Percentiles rank a stretch among this genome's conserved stretches.
Evolutionary conservation across 2,888 invertebrate genomes (phyloP).

Genomic region (Dysmachus trigonus): DNA sequence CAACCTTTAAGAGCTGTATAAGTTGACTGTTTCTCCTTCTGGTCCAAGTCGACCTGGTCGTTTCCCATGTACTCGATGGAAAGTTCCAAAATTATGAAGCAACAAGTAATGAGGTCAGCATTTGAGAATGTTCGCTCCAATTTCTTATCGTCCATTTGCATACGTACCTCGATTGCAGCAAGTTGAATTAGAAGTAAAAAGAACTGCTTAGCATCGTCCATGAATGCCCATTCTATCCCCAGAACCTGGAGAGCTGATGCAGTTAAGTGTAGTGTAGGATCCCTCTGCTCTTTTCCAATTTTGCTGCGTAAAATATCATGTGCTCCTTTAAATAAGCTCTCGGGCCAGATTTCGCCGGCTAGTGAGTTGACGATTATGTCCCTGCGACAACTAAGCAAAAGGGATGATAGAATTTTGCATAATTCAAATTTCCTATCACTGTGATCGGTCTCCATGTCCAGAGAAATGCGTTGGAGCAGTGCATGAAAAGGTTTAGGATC

Average conservation of each 20-base stretch:
- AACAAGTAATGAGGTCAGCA: conserved; percentile 81
- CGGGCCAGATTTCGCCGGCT: conserved; percentile 81
- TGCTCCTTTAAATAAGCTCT: conserved; percentile 82
- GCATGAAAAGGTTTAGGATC: conserved; percentile 83
- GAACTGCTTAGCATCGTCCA: conserved; percentile 81
- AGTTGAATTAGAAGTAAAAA: conserved; percentile 86
- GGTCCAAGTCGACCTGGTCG: conserved; percentile 84
- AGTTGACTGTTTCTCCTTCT: conserved; percentile 89
- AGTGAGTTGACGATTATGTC: conserved; percentile 72
- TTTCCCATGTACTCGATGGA: conserved; percentile 82
- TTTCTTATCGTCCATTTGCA: conserved; percentile 89
- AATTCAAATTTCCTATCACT: conserved; percentile 90
- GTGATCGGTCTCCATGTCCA: conserved; percentile 89
- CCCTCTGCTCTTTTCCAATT: conserved; percentile 86
- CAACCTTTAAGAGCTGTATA: conserved; percentile 91
- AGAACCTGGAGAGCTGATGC: conserved; percentile 82
- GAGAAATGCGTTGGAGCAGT: conserved; percentile 81
- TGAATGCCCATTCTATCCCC: conserved; percentile 85
- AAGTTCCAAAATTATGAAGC: conserved; percentile 82
- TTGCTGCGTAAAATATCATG: conserved; percentile 86
- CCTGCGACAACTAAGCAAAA: conserved; percentile 78
- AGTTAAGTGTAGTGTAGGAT: conserved; percentile 85
- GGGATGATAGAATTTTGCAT: conserved; percentile 79
- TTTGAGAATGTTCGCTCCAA: conserved; percentile 81
- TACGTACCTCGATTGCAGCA: conserved; percentile 90